Evolutionary conservation across 2,888 invertebrate species (phyloP).

Genomic region (Xestia ashworthii): DNA sequence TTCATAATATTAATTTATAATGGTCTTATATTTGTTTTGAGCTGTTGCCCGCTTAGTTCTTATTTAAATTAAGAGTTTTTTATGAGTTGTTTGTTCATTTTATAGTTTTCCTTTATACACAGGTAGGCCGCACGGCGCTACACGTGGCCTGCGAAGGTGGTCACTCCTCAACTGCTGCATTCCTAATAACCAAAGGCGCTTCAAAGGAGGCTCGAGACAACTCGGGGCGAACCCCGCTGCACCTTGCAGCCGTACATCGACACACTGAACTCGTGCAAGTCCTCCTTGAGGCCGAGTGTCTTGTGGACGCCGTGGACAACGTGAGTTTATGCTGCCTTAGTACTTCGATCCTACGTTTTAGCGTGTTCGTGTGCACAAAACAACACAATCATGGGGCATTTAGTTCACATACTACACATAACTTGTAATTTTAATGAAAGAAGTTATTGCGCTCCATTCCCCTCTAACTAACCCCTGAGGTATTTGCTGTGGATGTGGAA

Average conservation of each 20-base stretch:
- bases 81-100: background rate
- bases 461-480: background rate
- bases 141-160: slow-evolving; percentile 94
- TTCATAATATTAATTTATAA: background rate
- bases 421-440: background rate
- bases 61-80: background rate
- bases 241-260: slow-evolving; percentile 94
- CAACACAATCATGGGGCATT: slow-evolving; percentile 5
- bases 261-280: slow-evolving; percentile 93
- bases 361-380: slow-evolving; percentile 40
- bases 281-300: slow-evolving; percentile 92
- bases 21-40: background rate
- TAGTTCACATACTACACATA: slow-evolving; percentile 2
- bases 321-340: slow-evolving; percentile 76
- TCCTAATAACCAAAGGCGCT: slow-evolving; percentile 91
- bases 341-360: slow-evolving; percentile 50
- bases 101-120: slow-evolving; percentile 15
- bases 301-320: slow-evolving; percentile 89
- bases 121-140: slow-evolving; percentile 91
- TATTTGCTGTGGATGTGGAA: background rate
- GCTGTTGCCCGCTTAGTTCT: background rate
- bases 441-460: background rate
- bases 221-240: slow-evolving; percentile 94
- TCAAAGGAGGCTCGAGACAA: slow-evolving; percentile 93
- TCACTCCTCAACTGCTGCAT: slow-evolving; percentile 91